Base-by-base conservation (phyloP, 2,113 vertebrate species). In the Scomber colias region DNA sequence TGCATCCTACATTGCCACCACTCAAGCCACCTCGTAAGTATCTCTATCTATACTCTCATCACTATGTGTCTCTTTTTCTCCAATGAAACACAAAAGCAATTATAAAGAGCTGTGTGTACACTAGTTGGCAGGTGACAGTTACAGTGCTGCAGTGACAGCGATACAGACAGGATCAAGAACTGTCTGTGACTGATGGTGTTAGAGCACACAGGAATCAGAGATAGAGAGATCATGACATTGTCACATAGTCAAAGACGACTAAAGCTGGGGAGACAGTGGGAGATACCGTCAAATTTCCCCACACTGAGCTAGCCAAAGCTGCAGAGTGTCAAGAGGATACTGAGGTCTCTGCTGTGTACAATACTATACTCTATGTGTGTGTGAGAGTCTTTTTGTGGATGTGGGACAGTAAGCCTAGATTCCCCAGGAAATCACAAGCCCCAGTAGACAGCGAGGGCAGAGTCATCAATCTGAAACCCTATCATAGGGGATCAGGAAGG, bases 1-100 rank as follows among this genome's bases (percentile, higher is more conserved):
- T 99, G 2, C 96, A 97, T 71, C 98, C 98, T 1, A 99, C 97
- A 0, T 89, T 99, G 79, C 97, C 97, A 1, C 97, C 98, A 0
- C 90, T 96, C 79, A 96, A 96, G 81, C 95, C 93, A 5, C 91
- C 94, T 89, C 95, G 97, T 98, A 93, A 95, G 93, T 87, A 3
- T 45, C 27, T 76, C 61, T 48, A 8, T 67, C 19, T 55, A 8
- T 68, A 44, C 68, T 35, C 27, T 50, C 57, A 40, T 57, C 44
- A 57, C 13, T 71, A 19, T 21, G 2, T 46, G n/a, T 9, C 13
- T 57, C 40, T 62, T 65, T 72, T 11, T 72, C 27, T 3, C 21
- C 45, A 7, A 7, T 65, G 53, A 70, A 81, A 76, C 55, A 27
- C 44, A 50, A 48, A n/a, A 53, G 54, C 21, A 31, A 51, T 16